Conservation (phyloP, 2,113 vertebrate genomes). For the Pampusana beccarii region DNA sequence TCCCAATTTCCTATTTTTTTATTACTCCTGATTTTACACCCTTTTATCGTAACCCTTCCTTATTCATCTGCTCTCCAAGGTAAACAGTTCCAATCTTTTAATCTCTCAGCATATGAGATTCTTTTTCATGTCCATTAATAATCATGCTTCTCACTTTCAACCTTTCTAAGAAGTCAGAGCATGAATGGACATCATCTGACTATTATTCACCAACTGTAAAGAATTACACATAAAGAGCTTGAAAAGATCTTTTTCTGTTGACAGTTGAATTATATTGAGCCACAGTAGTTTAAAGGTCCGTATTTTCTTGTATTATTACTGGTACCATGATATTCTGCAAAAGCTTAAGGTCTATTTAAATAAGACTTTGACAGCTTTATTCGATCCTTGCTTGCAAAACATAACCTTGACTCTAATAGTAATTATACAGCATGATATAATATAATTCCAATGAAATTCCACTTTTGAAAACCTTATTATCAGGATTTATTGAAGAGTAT, state of each 20-base stretch:
- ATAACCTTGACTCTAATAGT: conserved; percentile 5
- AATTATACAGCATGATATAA: conserved; percentile 34
- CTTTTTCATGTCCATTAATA: neutral
- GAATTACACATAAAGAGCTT: conserved; percentile 4
- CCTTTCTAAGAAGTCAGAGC: conserved; percentile 9
- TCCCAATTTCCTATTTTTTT: conserved; percentile 10
- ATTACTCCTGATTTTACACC: neutral
- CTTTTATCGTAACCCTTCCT: neutral
- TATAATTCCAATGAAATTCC: conserved; percentile 46
- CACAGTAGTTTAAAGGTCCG: conserved; percentile 23
- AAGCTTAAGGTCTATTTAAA: conserved; percentile 34
- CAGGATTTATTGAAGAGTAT: conserved; percentile 21
- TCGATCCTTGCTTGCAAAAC: conserved; percentile 32
- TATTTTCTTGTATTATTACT: conserved; percentile 34
- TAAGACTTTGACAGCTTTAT: conserved; percentile 48
- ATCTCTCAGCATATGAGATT: neutral
- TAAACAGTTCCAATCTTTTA: conserved; percentile 6
- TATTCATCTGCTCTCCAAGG: neutral
- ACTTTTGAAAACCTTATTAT: conserved; percentile 60
- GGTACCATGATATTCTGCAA: neutral
- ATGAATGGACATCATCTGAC: conserved; percentile 33
- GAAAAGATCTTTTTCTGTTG: conserved; percentile 32
- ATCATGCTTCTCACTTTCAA: conserved; percentile 1
- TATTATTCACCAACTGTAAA: conserved; percentile 11
- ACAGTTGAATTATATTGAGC: conserved; percentile 24